A percentile compares a stretch with the other conserved stretches of the same genome.
phyloP scores from a whole-genome alignment of 2,113 vertebrate genomes.

The Cyphomyrus plagiostoma region DNA sequence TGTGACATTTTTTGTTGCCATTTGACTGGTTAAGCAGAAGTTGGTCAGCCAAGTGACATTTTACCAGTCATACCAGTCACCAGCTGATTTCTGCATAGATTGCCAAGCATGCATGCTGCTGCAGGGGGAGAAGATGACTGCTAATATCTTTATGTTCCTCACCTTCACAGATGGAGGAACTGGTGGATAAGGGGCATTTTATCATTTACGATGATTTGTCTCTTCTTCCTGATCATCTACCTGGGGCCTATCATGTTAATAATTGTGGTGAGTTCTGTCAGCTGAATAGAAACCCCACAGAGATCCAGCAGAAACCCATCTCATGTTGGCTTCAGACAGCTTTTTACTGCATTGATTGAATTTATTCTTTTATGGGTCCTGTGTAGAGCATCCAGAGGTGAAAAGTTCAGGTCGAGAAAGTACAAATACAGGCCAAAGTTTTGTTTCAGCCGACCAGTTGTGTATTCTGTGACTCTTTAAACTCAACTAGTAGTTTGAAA shows the following conservation, averaged over 20 bases:
- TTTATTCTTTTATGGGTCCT: background rate
- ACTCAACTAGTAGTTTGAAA: too few species aligned
- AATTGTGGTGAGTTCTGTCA: conserved; percentile 66
- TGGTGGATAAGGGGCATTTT: conserved; percentile 97
- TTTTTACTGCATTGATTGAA: background rate
- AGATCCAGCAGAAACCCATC: background rate
- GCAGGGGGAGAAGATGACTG: background rate
- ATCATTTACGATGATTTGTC: conserved; percentile 85
- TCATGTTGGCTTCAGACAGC: background rate
- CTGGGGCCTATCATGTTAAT: conserved; percentile 89
- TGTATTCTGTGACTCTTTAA: too few species aligned
- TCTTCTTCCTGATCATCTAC: conserved; percentile 87
- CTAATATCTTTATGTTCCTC: background rate
- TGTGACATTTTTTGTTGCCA: background rate
- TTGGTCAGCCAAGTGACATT: background rate
- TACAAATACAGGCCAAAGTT: too few species aligned
- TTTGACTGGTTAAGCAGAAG: background rate
- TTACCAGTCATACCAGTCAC: background rate
- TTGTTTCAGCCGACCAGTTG: too few species aligned
- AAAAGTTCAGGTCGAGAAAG: too few species aligned
- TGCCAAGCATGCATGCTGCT: background rate
- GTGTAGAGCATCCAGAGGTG: background rate
- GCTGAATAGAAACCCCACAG: background rate
- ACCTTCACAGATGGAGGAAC: conserved; percentile 84
- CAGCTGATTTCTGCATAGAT: background rate